Conservation (phyloP, 2,113 vertebrate genomes). For the Platysteira castanea region DNA sequence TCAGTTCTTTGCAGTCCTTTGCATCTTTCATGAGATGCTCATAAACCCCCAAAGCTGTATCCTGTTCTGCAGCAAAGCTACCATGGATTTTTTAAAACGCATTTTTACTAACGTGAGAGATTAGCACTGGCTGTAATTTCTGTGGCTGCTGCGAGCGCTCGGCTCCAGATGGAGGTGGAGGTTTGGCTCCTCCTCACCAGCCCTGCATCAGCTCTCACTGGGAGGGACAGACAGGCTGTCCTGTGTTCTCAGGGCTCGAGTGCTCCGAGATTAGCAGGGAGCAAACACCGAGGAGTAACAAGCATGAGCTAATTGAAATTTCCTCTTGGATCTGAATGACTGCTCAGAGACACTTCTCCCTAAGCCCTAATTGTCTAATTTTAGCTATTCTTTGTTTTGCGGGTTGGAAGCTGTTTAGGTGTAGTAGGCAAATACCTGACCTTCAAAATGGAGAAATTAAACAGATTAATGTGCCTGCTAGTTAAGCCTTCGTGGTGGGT, state of each 20-base stretch:
- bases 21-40: not conserved
- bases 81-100: not conserved
- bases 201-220: not conserved
- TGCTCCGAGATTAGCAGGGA: not conserved
- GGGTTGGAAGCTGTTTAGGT: not conserved
- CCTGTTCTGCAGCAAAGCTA: not conserved
- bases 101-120: not conserved
- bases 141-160: accelerated
- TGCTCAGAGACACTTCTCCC: not conserved
- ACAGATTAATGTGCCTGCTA: not conserved
- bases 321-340: not conserved
- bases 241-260: not conserved
- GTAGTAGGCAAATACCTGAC: not conserved
- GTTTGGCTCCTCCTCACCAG: not conserved
- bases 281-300: not conserved
- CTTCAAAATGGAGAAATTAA: not conserved
- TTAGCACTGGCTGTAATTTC: not conserved
- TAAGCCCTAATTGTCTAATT: not conserved
- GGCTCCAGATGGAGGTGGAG: accelerated
- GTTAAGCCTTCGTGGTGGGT: not conserved
- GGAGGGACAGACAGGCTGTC: not conserved
- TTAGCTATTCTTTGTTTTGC: not conserved
- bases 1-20: not conserved
- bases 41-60: not conserved
- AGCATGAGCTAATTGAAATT: not conserved